A percentile compares a stretch with the other conserved stretches of the same genome.
phyloP scores from a whole-genome alignment of 1,140 invertebrate species.

The Rhagoletis pomonella region DNA sequence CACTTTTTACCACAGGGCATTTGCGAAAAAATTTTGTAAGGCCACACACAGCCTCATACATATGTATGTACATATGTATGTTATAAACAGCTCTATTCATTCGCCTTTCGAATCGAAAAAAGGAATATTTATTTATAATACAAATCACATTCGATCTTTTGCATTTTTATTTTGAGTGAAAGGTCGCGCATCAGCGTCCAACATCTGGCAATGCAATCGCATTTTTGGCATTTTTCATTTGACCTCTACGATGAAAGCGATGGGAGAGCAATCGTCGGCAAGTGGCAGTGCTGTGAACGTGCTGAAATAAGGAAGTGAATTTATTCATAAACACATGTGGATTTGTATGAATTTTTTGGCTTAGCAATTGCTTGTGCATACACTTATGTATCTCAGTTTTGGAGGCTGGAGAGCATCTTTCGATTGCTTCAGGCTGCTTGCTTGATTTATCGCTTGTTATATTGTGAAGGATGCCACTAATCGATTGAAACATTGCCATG shows the following conservation, averaged over 20 bases:
- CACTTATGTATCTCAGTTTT: not conserved
- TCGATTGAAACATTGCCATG: constrained; percentile 41
- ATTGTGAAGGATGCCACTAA: constrained; percentile 36
- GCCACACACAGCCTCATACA: not conserved
- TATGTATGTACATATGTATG: not conserved
- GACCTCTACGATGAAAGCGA: constrained; percentile 16
- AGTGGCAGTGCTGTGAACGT: not conserved
- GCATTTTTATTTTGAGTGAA: constrained; percentile 39
- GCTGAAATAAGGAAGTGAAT: constrained; percentile 21
- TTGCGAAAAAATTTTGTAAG: not conserved
- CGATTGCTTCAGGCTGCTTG: not conserved
- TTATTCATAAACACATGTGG: not conserved
- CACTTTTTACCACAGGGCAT: not conserved
- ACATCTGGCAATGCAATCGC: constrained; percentile 40
- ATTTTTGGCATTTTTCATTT: constrained; percentile 7
- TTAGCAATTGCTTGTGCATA: not conserved
- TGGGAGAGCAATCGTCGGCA: not conserved
- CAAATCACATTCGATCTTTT: constrained; percentile 53
- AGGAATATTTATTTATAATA: constrained; percentile 42
- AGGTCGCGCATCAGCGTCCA: constrained; percentile 9
- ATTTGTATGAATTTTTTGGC: not conserved
- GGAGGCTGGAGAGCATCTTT: not conserved
- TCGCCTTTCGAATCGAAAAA: not conserved
- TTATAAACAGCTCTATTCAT: not conserved
- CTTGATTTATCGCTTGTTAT: constrained; percentile 34